Percentiles rank a stretch among this genome's conserved stretches.
These are phyloP conservation scores for Hyposmocoma kahamanoa DNA, from an alignment of 1,140 invertebrate species.

Conservation along the genomic window DNA sequence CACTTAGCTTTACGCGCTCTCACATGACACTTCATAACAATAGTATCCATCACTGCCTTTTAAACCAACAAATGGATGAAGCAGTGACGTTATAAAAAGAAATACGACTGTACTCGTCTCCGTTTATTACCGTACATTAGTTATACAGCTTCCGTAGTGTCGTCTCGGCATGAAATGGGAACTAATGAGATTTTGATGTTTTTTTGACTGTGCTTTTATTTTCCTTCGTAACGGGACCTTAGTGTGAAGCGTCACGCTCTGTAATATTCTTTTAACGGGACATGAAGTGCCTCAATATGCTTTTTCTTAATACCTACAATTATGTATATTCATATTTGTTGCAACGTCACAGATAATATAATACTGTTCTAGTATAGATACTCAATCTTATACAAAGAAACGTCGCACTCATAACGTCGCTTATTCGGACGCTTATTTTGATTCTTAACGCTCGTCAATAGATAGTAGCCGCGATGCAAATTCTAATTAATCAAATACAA, in stretches of 20 bases:
- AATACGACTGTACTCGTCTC: conserved; percentile 67
- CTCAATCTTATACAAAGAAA: too few species aligned
- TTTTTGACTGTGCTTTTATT: conserved; percentile 72
- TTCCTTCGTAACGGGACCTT: conserved; percentile 46
- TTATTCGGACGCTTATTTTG: too few species aligned
- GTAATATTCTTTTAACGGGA: conserved; percentile 25
- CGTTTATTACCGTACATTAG: conserved; percentile 72
- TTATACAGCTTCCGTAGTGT: conserved; percentile 72
- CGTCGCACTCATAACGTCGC: too few species aligned
- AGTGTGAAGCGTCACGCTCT: conserved; percentile 17
- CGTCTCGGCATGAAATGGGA: conserved; percentile 70
- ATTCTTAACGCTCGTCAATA: too few species aligned
- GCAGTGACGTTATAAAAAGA: conserved; percentile 67
- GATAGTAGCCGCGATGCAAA: too few species aligned
- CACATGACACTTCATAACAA: conserved; percentile 10
- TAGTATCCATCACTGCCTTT: conserved; percentile 41
- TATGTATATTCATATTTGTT: too few species aligned
- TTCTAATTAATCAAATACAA: too few species aligned
- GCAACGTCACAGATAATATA: too few species aligned
- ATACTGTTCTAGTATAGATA: too few species aligned
- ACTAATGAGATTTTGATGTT: conserved; percentile 74
- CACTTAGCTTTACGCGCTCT: background rate
- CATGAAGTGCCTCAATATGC: too few species aligned
- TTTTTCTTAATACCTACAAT: too few species aligned
- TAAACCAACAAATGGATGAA: conserved; percentile 63